A percentile compares a stretch with the other conserved stretches of the same genome.
Evolutionary conservation across 2,113 vertebrate species (phyloP).

Genomic region (Anarrhichthys ocellatus): DNA sequence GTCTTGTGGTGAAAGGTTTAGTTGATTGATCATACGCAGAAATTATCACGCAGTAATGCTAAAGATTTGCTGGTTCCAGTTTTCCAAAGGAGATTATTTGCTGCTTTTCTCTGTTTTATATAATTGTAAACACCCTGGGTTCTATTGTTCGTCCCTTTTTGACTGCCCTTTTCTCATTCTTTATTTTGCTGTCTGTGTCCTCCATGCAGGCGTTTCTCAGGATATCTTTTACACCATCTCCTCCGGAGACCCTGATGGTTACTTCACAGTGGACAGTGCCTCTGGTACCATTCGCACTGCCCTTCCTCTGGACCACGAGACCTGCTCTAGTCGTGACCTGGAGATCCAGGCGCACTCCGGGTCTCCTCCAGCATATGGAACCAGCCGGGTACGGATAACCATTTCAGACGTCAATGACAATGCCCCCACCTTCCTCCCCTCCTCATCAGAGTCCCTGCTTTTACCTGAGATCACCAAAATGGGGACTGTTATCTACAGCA

Average conservation of each 20-base stretch:
- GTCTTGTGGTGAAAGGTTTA: neutral
- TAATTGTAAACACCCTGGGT: neutral
- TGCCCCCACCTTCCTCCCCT: slow-evolving; percentile 85
- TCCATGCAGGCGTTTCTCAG: slow-evolving; percentile 83
- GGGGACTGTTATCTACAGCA: slow-evolving; percentile 88
- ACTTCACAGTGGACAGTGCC: slow-evolving; percentile 88
- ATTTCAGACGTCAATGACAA: slow-evolving; percentile 95
- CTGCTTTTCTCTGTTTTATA: neutral
- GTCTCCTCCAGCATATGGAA: slow-evolving; percentile 90
- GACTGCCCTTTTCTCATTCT: neutral
- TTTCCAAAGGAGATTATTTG: neutral
- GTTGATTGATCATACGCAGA: neutral
- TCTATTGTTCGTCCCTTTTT: neutral
- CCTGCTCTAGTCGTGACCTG: slow-evolving; percentile 86
- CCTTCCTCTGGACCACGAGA: slow-evolving; percentile 91
- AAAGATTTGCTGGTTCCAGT: neutral
- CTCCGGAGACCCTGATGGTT: slow-evolving; percentile 92
- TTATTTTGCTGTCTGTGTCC: neutral
- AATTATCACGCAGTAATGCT: neutral
- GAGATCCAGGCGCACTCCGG: slow-evolving; percentile 92
- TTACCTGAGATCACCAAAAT: slow-evolving; percentile 89
- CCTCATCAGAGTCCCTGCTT: slow-evolving; percentile 90
- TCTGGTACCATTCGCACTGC: slow-evolving; percentile 88
- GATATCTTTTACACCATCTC: slow-evolving; percentile 91
- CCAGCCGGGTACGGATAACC: slow-evolving; percentile 86